phyloP scores from a whole-genome alignment of 2,797 vertebrate genomes.

The Sternotherus odoratus region DNA sequence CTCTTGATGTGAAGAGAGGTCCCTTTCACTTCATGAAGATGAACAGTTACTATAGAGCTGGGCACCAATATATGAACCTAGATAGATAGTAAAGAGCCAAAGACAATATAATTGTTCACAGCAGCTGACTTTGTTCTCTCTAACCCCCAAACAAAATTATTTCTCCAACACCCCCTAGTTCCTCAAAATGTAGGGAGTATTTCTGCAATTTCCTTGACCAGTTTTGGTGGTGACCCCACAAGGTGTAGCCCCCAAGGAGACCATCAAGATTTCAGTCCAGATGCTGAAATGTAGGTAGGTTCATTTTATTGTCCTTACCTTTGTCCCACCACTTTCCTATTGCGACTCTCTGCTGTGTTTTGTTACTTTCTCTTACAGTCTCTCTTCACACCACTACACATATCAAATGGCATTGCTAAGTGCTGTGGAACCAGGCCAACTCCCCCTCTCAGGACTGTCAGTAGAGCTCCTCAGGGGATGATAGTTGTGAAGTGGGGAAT shows the following conservation, averaged over 20 bases:
- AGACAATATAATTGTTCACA: not conserved
- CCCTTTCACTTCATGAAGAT: fast-evolving
- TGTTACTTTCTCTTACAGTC: not conserved
- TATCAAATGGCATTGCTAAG: not conserved
- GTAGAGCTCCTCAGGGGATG: not conserved
- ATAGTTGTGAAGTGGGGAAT: not conserved
- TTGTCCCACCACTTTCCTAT: not conserved
- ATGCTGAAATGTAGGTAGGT: not conserved
- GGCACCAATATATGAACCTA: not conserved
- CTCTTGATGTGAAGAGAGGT: not conserved
- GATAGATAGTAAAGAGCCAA: not conserved
- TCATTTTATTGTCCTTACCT: not conserved
- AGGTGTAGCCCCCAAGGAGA: not conserved
- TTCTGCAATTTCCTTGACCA: not conserved
- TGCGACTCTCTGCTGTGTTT: not conserved
- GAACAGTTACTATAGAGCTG: not conserved
- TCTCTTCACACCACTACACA: not conserved
- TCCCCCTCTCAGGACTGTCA: not conserved
- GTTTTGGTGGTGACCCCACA: not conserved
- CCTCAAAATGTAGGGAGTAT: not conserved
- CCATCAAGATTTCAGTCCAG: not conserved
- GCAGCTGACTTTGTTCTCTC: not conserved
- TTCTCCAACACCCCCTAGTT: not conserved
- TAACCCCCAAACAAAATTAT: not conserved
- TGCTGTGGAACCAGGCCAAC: not conserved